Conservation (phyloP, 2,797 vertebrate genomes). For the Rhadinocentrus ornatus region DNA sequence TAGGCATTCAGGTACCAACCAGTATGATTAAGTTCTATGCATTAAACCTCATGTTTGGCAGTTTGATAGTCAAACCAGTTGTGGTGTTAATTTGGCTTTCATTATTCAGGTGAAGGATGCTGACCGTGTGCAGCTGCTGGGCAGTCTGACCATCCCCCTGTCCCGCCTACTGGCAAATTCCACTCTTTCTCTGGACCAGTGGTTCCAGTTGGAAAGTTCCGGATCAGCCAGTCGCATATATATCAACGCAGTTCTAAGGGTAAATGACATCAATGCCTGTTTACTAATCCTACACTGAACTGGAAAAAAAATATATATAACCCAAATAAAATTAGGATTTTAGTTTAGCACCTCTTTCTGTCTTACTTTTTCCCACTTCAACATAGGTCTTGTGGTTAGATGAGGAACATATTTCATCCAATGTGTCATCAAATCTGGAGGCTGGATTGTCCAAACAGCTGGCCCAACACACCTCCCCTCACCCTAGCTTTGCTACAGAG, state of each 20-base stretch:
- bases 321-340: background rate
- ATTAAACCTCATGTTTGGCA: background rate
- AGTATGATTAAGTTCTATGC: background rate
- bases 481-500: constrained; percentile 89
- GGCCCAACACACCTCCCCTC: constrained; percentile 80
- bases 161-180: constrained; percentile 83
- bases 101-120: constrained; percentile 89
- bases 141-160: constrained; percentile 86
- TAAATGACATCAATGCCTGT: constrained; percentile 58
- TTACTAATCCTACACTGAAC: background rate
- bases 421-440: constrained; percentile 64
- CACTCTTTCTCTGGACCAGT: constrained; percentile 87
- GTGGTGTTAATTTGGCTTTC: constrained; percentile 6
- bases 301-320: background rate
- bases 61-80: background rate
- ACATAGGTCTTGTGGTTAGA: constrained; percentile 88
- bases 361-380: constrained; percentile 1
- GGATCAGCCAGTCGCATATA: constrained; percentile 88
- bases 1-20: constrained; percentile 87
- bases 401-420: constrained; percentile 70
- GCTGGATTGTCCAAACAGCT: constrained; percentile 73
- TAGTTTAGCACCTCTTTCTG: background rate
- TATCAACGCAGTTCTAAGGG: constrained; percentile 89
- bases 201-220: constrained; percentile 89
- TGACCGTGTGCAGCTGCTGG: constrained; percentile 85